Conservation (phyloP, 1,140 invertebrate species). For the Macrostomum lignano region DNA sequence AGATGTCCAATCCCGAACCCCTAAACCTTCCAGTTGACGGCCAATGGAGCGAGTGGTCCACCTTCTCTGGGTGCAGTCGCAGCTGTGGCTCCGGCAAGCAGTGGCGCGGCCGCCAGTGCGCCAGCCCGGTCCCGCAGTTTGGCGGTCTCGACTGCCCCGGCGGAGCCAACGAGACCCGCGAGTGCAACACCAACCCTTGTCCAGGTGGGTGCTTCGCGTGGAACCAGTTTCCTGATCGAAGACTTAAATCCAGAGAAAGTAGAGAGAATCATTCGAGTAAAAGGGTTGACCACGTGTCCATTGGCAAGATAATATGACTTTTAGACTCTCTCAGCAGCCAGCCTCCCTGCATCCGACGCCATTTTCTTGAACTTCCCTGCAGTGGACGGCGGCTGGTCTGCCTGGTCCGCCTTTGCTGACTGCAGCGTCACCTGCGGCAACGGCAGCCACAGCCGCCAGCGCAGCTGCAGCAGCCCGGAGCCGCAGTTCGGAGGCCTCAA, state of each 20-base stretch:
- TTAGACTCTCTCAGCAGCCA: too few relatives aligned
- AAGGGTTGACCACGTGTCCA: too few relatives aligned
- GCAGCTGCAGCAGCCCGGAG: slow-evolving; percentile 12
- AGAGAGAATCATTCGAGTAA: too few relatives aligned
- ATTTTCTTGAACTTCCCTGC: slow-evolving; percentile 5
- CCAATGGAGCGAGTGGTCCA: slow-evolving; percentile 9
- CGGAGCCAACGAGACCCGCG: too few relatives aligned
- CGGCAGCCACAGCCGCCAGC: slow-evolving; percentile 11
- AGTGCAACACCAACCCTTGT: too few relatives aligned
- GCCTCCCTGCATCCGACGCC: too few relatives aligned
- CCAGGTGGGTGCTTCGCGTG: too few relatives aligned
- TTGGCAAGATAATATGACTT: too few relatives aligned
- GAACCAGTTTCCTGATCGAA: too few relatives aligned
- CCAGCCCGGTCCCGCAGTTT: slow-evolving; percentile 21
- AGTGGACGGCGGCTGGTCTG: slow-evolving; percentile 15
- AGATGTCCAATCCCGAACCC: too few relatives aligned
- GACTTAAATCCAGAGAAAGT: too few relatives aligned
- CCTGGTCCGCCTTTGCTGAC: slow-evolving; percentile 12
- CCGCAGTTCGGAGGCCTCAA: slow-evolving; percentile 10
- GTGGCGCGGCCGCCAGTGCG: slow-evolving; percentile 18
- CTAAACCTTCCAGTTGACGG: slow-evolving; percentile 10
- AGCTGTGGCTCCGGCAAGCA: slow-evolving; percentile 37
- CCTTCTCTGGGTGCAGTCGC: slow-evolving; percentile 11
- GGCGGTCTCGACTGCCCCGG: slow-evolving; percentile 16
- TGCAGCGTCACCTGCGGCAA: slow-evolving; percentile 14